phyloP scores from a whole-genome alignment of 2,797 vertebrate genomes.

The Spheniscus humboldti region DNA sequence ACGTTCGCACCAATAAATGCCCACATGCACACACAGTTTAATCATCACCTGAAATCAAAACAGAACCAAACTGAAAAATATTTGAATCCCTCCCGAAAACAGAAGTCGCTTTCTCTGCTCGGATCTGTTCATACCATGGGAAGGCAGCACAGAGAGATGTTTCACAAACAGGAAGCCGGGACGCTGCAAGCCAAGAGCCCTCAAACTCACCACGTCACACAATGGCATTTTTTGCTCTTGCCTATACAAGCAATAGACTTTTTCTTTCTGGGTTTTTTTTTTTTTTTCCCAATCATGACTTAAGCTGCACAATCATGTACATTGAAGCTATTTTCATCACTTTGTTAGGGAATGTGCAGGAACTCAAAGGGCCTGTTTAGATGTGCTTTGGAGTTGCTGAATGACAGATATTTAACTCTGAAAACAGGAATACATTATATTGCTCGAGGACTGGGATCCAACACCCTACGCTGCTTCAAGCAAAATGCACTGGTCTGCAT shows the following conservation, averaged over 20 bases:
- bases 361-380: conserved; percentile 35
- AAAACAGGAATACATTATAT: background rate
- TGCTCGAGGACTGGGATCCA: background rate
- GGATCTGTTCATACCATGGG: background rate
- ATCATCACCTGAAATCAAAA: conserved; percentile 14
- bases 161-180: background rate
- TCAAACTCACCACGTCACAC: background rate
- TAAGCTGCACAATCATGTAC: background rate
- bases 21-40: background rate
- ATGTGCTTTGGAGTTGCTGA: background rate
- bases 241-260: background rate
- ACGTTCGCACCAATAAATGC: background rate
- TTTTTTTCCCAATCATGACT: background rate
- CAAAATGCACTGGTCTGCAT: background rate
- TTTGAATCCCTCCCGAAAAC: background rate
- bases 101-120: background rate
- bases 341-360: background rate
- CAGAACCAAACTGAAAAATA: background rate
- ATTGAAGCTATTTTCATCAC: conserved; percentile 20
- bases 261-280: background rate
- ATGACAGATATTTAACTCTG: conserved; percentile 21
- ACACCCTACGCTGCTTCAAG: background rate
- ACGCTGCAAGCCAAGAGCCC: background rate
- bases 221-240: conserved; percentile 7
- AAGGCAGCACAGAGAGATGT: conserved; percentile 1